Evolutionary conservation across 2,113 vertebrate species (phyloP).

Genomic region (Catharus minimus): DNA sequence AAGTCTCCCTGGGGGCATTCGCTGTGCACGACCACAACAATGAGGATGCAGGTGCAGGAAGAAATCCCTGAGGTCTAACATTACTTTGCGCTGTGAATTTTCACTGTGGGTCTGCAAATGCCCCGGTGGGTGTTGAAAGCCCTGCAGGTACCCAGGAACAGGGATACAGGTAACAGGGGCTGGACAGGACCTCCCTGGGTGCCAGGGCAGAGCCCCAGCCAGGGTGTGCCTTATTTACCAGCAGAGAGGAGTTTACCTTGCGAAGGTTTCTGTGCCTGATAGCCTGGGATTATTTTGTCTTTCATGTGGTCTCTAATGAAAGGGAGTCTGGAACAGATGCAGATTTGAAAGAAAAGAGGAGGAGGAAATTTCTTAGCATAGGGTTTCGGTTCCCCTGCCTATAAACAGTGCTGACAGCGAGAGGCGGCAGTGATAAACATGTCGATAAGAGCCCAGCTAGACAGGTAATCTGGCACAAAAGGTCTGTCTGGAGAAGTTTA

Average conservation of each 20-base stretch:
- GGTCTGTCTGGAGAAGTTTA: conserved; percentile 30
- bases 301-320: conserved; percentile 69
- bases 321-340: conserved; percentile 59
- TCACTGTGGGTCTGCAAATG: not conserved
- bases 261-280: conserved; percentile 22
- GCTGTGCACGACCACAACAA: not conserved
- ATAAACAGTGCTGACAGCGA: conserved; percentile 65
- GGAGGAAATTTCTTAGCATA: conserved; percentile 61
- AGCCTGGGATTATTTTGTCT: conserved; percentile 59
- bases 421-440: conserved; percentile 37
- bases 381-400: conserved; percentile 55
- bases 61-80: not conserved
- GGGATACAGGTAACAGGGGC: not conserved
- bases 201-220: not conserved
- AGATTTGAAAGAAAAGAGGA: conserved; percentile 67
- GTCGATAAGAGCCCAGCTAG: conserved; percentile 41
- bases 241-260: conserved; percentile 28
- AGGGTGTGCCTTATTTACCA: conserved; percentile 46
- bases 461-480: conserved; percentile 57
- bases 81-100: not conserved
- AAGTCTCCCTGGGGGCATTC: fast-evolving
- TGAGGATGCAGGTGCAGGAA: not conserved
- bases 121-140: fast-evolving
- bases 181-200: not conserved
- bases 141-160: not conserved